A percentile compares a stretch with the other conserved stretches of the same genome.
Conservation (phyloP, 35 echinoderm and acorn worm species). For the Lytechinus variegatus region DNA sequence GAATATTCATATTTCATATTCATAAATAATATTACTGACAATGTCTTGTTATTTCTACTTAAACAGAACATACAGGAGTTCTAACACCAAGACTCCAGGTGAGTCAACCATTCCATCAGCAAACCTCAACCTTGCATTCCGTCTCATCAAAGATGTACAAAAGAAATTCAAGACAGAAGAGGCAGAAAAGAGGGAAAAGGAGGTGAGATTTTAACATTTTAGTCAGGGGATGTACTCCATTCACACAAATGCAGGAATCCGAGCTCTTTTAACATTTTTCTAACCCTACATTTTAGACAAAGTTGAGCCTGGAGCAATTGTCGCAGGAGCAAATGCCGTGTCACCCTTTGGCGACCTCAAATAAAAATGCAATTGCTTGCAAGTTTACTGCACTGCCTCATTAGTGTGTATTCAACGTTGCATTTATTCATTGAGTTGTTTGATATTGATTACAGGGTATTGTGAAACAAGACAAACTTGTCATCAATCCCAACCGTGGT, state of each 20-base stretch:
- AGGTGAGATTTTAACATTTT: constrained; percentile 61
- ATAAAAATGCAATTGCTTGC: no score
- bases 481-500: constrained; percentile 87
- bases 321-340: no score
- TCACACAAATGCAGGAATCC: no score
- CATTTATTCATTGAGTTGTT: background rate
- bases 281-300: no score
- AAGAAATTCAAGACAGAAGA: constrained; percentile 96
- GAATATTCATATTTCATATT: no score
- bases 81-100: constrained; percentile 80
- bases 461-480: constrained; percentile 97
- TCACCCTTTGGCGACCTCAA: no score
- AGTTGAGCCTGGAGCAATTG: no score
- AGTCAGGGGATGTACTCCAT: no score
- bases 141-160: constrained; percentile 94
- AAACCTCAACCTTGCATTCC: constrained; percentile 93
- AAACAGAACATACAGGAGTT: constrained; percentile 85
- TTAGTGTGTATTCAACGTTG: no score
- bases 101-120: constrained; percentile 73
- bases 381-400: no score
- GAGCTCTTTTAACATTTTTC: no score
- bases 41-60: background rate
- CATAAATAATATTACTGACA: background rate
- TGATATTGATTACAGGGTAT: constrained; percentile 68
- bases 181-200: constrained; percentile 94